Evolutionary conservation across 2,797 vertebrate genomes (phyloP), one percentile per base, ranked within the genome.

Genomic region (Ambastaia sidthimunki): DNA sequence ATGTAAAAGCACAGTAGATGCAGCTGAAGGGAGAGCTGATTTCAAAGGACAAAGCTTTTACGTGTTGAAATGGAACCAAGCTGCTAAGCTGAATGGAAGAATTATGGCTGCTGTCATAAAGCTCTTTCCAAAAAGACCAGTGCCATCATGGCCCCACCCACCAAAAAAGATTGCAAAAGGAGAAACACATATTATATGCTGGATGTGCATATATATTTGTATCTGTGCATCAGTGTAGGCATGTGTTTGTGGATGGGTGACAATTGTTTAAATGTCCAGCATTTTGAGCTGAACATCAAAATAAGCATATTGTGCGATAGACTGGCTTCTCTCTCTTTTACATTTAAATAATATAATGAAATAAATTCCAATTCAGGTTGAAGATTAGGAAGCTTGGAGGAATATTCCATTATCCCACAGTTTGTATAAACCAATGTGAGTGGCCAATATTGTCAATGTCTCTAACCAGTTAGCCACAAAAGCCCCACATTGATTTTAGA

Each of bases 11-110:
- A 54, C 48, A 72, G 19, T 1, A 0, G 69, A 55, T 44, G 60
- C 16, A 66, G 59, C 59, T 65, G 76, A 79, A 79, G 34, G 31
- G 15, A 52, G 25, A 25, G 59, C 74, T 6, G 18, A 23, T 76
- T 78, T 85, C 25, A 78, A 71, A 73, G 41, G 18, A 72, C 28
- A 65, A 78, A 66, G 71, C 31, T 80, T 69, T 50, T 34, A 63
- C 34, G 4, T 78, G 50, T 37, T 59, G 25, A 68, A 80, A 80
- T 2, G 25, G 71, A 81, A 79, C 62, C 59, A 55, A 78, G 78
- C 67, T 82, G 41, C 70, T 41, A 67, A 71, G 21, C 7, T 82
- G 75, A 67, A 72, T 57, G 23, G 59, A 74, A 59, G 47, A 70
- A 71, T 52, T 66, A 76, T 28, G 37, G 28, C 57, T 69, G 59